Base-by-base conservation (phyloP, 2,888 invertebrate genomes). In the Eumacrocentrus americanus region DNA sequence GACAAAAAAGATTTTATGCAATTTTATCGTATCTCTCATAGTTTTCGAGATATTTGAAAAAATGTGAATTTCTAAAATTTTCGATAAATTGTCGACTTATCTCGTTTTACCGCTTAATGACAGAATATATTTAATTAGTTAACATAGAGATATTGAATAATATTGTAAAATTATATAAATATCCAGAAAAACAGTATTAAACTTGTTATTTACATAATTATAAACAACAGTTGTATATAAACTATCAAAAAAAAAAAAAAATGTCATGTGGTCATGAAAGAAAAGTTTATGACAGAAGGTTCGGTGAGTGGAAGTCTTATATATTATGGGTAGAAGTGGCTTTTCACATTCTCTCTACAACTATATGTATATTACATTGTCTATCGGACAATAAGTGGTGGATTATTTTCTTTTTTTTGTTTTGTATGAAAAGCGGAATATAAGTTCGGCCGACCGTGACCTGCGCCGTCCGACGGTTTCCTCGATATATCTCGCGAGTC, bases 401-500 rank as follows among this genome's bases (percentile, higher is more conserved):
- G 9, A 14, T 14, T 20, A 14, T 22, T 25, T 14, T 53, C 23
- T 22, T 38, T 37, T 52, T 53, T 40, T 25, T 23, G 2, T 38
- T 50, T 29, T 23, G 22, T 14, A 16, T 40, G 25, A 3, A 5
- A 53, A 53, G 40, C 20, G 14, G 16, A 25, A 54, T 42, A 54
- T 54, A 64, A 60, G 52, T 62, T 58, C 38, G 58, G 47, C 48
- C 56, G 62, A 58, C 62, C 64, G 60, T 60, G 64, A 64, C 64
- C 64, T 64, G 64, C 64, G 62, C 64, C 46, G 58, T 64, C 62
- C 55, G 38, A 44, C 55, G 42, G 60, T 42, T 58, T 62, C 58
- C 60, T 60, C 64, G 62, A 64, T 64, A n/a, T n/a, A 64, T 60
- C 58, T 55, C 55, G 40, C 47, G 53, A 64, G 64, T 64, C 64